These are phyloP conservation scores for Castor canadensis DNA, from an alignment of 2,113 vertebrate genomes.

Conservation along the genomic window DNA sequence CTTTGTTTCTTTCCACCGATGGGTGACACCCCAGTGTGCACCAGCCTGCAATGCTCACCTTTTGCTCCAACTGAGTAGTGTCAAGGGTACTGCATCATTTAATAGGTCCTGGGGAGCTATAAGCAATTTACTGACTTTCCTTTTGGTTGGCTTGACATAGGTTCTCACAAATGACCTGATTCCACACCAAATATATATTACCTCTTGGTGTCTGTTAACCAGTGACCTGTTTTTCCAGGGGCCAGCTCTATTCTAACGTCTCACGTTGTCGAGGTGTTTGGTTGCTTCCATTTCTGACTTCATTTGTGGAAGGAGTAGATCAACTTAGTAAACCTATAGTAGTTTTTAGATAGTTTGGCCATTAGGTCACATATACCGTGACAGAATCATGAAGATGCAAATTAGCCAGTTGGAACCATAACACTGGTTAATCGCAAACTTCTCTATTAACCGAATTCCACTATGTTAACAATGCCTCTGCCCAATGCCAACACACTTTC, in stretches of 20 bases:
- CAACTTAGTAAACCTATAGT: neutral
- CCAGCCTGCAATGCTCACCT: neutral
- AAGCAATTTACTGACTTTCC: constrained; percentile 44
- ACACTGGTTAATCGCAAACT: neutral
- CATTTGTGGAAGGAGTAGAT: neutral
- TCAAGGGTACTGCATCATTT: constrained; percentile 69
- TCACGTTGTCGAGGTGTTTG: constrained; percentile 62
- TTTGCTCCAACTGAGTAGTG: neutral
- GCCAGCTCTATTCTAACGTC: constrained; percentile 47
- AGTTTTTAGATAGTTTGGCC: neutral
- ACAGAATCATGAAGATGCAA: neutral
- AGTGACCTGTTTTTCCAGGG: constrained; percentile 63
- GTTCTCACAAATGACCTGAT: constrained; percentile 54
- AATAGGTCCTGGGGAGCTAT: constrained; percentile 64
- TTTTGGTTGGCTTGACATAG: constrained; percentile 63
- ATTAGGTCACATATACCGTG: neutral
- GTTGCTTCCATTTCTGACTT: constrained; percentile 58
- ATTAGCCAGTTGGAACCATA: neutral
- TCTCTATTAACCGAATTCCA: neutral
- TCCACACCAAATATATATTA: constrained; percentile 68
- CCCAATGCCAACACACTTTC: neutral
- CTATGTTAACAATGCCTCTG: neutral
- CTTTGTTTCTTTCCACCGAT: neutral
- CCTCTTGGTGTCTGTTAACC: constrained; percentile 67
- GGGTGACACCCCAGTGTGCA: neutral